Conservation (phyloP, 2,888 invertebrate species). For the Euplexia lucipara region DNA sequence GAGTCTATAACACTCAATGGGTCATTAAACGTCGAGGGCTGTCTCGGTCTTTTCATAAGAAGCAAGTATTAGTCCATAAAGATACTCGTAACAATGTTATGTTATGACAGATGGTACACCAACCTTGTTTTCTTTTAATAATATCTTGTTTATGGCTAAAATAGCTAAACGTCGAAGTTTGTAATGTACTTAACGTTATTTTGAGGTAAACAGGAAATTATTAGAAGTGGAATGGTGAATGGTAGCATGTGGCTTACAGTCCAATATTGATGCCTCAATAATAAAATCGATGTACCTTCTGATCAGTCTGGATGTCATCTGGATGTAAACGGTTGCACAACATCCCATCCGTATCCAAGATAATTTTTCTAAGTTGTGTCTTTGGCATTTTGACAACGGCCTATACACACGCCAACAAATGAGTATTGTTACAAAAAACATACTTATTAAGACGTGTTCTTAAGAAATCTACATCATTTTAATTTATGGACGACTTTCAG, state of each 20-base stretch:
- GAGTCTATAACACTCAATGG: conserved; percentile 56
- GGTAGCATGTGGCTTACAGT: not conserved
- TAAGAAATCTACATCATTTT: not conserved
- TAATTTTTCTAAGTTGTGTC: no score
- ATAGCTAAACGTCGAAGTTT: conserved; percentile 36
- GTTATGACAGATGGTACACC: conserved; percentile 66
- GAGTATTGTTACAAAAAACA: not conserved
- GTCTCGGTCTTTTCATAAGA: conserved; percentile 58
- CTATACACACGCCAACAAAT: no score
- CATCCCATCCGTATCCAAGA: no score
- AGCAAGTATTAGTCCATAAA: conserved; percentile 64
- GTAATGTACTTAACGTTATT: conserved; percentile 7
- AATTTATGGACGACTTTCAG: not conserved
- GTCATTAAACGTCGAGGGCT: conserved; percentile 38
- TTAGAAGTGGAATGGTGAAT: not conserved
- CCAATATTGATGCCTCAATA: no score
- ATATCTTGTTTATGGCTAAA: conserved; percentile 66
- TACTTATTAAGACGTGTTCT: not conserved
- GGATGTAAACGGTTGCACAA: no score
- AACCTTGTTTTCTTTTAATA: conserved; percentile 65
- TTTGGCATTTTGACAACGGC: no score
- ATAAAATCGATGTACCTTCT: not conserved
- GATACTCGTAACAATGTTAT: conserved; percentile 66
- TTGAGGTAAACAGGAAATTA: not conserved
- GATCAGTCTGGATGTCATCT: not conserved